Evolutionary conservation across 2,113 vertebrate genomes (phyloP).

Genomic region (Phyllopteryx taeniolatus): DNA sequence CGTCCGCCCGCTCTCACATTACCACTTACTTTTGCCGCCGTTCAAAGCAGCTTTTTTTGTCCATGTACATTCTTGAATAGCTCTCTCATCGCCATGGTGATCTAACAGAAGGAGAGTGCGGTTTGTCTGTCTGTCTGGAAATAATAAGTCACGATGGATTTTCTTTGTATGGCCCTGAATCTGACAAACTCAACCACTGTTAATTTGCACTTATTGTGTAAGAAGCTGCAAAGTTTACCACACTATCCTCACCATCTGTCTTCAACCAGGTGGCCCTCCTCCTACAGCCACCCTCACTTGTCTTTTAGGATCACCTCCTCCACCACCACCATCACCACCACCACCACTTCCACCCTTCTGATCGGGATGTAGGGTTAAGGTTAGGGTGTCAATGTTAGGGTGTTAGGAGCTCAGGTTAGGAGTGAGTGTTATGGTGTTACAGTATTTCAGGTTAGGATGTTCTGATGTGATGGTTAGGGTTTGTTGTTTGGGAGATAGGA

Average conservation of each 20-base stretch:
- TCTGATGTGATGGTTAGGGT: no score
- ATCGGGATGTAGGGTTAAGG: neutral
- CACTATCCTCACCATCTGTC: neutral
- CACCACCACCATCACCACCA: conserved; percentile 23
- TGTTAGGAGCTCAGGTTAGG: no score
- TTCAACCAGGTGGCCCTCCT: conserved; percentile 38
- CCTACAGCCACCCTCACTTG: conserved; percentile 52
- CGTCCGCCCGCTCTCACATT: conserved; percentile 65
- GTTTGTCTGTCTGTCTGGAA: conserved; percentile 65
- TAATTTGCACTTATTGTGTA: conserved; percentile 21
- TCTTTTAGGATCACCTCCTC: conserved; percentile 28
- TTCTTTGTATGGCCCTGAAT: conserved; percentile 20
- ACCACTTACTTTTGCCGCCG: conserved; percentile 64
- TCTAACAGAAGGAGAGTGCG: conserved; percentile 58
- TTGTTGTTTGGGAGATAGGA: no score
- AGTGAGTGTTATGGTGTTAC: no score
- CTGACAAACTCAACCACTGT: conserved; percentile 24
- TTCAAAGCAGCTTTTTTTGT: conserved; percentile 55
- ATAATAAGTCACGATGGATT: conserved; percentile 55
- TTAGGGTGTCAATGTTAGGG: no score
- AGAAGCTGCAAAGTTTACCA: neutral
- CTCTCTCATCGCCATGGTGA: conserved; percentile 72
- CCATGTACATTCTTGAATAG: conserved; percentile 63
- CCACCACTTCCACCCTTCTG: conserved; percentile 6
- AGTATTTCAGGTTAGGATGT: no score